Base-by-base conservation (phyloP, 2,113 vertebrate genomes). In the Sylvicapra grimmia region DNA sequence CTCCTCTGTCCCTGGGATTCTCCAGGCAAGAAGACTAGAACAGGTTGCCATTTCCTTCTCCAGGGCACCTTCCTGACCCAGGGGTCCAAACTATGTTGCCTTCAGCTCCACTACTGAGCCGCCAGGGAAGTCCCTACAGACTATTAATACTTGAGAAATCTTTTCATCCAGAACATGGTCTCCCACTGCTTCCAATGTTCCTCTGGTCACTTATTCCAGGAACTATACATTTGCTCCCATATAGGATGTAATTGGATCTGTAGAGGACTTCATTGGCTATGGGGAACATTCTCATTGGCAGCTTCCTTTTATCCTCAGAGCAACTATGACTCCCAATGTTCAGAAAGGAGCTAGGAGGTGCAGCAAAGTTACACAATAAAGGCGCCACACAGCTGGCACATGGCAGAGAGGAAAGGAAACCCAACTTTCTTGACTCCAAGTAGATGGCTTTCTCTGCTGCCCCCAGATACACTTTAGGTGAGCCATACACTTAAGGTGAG, bases 291-390 rank as follows among this genome's bases (percentile, higher is more conserved):
- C 40, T 10, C 9, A 13, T 1, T 3, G 10, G 36, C 7, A 27
- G 25, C 13, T 40, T 93, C 75, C 19, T 85, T 15, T 21, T 9
- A 14, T 29, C 15, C 53, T 68, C 2, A 13, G 44, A 47, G 25
- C 7, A 21, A 33, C 2, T 8, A 1, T 0, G 23, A 65, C 3
- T 44, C n/a, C 13, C 21, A 13, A 61, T 8, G 61, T 5, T 21
- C 29, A 86, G 19, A 54, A 53, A 83, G 19, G 59, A 36, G 25
- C 13, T 27, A 9, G 59, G 5, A 56, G 79, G 36, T 4, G 0
- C 0, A 0, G 65, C 5, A 25, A 84, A 14, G 25, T 5, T 3
- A 5, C 4, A 6, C 10, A 58, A 4, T 23, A 40, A 95, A 36
- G 40, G 33, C 40, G 54, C 11, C 65, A 1, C 11, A 0, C 7